A percentile compares a stretch with the other conserved stretches of the same genome.
These are phyloP conservation scores for Heliconius erato DNA, from an alignment of 2,888 invertebrate genomes.

Conservation along the genomic window DNA sequence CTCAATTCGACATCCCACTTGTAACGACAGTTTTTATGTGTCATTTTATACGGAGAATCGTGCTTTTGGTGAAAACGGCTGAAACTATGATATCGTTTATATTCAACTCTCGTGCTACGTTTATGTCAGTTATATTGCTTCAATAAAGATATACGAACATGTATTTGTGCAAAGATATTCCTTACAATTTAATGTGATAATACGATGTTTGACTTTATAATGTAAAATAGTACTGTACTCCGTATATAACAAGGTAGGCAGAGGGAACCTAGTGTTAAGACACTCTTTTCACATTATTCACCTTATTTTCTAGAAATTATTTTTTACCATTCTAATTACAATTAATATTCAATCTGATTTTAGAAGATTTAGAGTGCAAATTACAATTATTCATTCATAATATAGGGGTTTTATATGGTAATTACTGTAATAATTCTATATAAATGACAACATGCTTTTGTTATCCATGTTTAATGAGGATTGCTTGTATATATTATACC, in stretches of 20 bases:
- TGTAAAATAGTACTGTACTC: background rate
- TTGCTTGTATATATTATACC: too few species aligned
- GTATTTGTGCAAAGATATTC: slow-evolving; percentile 20
- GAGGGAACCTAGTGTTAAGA: background rate
- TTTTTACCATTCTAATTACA: too few species aligned
- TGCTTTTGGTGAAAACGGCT: slow-evolving; percentile 26
- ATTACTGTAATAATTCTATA: too few species aligned
- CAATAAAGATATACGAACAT: slow-evolving; percentile 34
- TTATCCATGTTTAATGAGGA: too few species aligned
- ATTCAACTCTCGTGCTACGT: slow-evolving; percentile 37
- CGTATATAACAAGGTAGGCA: background rate
- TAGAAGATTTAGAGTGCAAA: too few species aligned
- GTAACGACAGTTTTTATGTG: slow-evolving; percentile 31
- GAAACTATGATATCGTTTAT: slow-evolving; percentile 34
- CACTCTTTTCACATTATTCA: too few species aligned
- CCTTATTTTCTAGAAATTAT: too few species aligned
- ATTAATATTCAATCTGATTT: too few species aligned
- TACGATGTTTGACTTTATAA: background rate
- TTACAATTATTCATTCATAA: too few species aligned
- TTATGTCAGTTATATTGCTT: slow-evolving; percentile 33
- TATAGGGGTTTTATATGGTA: too few species aligned
- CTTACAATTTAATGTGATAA: slow-evolving; percentile 1
- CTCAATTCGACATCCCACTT: slow-evolving; percentile 26
- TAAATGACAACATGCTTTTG: too few species aligned
- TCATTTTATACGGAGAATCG: slow-evolving; percentile 24